Percentiles rank a stretch among this genome's conserved stretches.
Conservation (phyloP, 2,888 invertebrate genomes). For the Toxonevra muliebris region DNA sequence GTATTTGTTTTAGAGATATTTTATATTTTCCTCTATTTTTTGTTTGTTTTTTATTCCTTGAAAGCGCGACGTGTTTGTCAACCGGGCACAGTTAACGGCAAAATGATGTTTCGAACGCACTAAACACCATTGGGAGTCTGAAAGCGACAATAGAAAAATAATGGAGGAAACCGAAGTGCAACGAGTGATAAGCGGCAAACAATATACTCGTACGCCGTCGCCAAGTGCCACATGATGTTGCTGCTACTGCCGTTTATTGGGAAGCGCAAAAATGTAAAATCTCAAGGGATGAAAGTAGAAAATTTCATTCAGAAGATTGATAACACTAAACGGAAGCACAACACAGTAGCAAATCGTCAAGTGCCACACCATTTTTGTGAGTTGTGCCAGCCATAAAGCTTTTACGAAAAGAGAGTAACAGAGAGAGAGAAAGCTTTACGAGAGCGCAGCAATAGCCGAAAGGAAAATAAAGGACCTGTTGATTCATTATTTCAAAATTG, state of each 20-base stretch:
- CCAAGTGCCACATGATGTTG: slow-evolving; percentile 12
- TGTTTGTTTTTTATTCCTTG: not conserved
- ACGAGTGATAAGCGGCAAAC: slow-evolving; percentile 12
- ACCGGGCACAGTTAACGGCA: slow-evolving; percentile 48
- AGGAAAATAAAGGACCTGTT: not conserved
- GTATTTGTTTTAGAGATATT: not conserved
- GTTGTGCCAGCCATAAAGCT: not conserved
- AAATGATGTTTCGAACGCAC: slow-evolving; percentile 48
- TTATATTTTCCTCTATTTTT: slow-evolving; percentile 4
- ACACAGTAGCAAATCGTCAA: not conserved
- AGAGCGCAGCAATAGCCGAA: not conserved
- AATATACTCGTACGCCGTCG: slow-evolving; percentile 24
- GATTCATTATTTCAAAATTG: too few relatives aligned
- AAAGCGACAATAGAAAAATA: not conserved
- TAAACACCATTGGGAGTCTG: slow-evolving; percentile 34
- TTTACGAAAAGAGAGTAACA: not conserved
- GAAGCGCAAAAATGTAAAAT: slow-evolving; percentile 1
- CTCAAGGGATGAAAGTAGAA: slow-evolving; percentile 28
- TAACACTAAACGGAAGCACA: not conserved
- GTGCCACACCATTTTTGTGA: not conserved
- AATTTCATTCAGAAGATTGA: slow-evolving; percentile 24
- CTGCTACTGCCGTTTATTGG: not conserved
- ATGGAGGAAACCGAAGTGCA: not conserved
- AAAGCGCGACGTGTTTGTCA: slow-evolving; percentile 48
- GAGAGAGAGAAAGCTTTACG: not conserved